Evolutionary conservation across 2,113 vertebrate species (phyloP).

Genomic region (Neolamprologus falcicula): DNA sequence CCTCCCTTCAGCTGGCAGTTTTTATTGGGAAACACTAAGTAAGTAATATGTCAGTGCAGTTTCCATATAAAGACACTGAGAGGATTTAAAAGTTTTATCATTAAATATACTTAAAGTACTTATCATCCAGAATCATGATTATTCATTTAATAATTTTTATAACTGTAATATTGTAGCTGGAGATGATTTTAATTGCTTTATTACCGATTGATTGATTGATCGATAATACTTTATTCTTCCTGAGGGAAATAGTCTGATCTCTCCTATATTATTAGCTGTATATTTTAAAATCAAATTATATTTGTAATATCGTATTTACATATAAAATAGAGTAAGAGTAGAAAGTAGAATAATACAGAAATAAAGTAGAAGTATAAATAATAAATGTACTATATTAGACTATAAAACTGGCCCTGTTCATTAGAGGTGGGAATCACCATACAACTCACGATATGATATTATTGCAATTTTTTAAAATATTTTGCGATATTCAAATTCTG

Average conservation of each 20-base stretch:
- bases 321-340: neutral
- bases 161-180: neutral
- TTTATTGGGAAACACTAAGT: neutral
- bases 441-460: too few species aligned
- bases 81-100: neutral
- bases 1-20: neutral
- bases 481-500: too few species aligned
- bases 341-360: neutral
- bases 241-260: neutral
- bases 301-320: neutral
- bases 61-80: neutral
- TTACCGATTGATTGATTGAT: neutral
- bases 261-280: neutral
- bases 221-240: neutral
- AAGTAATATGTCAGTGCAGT: neutral
- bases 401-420: neutral
- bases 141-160: neutral
- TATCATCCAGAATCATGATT: neutral
- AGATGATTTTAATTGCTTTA: neutral
- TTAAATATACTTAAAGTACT: neutral
- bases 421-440: neutral
- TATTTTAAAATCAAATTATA: neutral
- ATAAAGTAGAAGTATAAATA: neutral
- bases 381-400: neutral
- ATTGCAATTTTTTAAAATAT: too few species aligned